These are phyloP conservation scores for Xenopus tropicalis DNA, from an alignment of 2,113 vertebrate genomes.

Conservation along the genomic window DNA sequence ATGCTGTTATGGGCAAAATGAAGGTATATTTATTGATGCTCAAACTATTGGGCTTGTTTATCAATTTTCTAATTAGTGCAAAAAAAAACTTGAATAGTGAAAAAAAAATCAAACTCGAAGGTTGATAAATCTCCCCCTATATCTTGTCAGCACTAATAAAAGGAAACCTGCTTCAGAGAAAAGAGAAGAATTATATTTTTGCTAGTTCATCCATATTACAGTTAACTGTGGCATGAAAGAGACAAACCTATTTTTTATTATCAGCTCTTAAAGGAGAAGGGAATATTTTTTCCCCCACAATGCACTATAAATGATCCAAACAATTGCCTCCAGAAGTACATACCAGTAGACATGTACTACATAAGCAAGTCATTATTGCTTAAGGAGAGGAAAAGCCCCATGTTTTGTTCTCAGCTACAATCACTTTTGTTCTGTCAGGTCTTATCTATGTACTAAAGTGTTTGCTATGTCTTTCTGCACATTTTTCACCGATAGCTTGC, in stretches of 20 bases:
- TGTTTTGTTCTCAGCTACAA: not conserved
- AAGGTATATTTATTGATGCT: no score
- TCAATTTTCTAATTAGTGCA: no score
- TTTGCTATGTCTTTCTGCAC: slow-evolving; percentile 50
- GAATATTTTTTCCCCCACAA: not conserved
- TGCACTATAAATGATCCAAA: not conserved
- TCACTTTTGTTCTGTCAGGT: not conserved
- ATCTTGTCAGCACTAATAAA: no score
- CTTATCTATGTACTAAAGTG: not conserved
- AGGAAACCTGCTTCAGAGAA: no score
- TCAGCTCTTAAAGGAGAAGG: no score
- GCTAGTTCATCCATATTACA: not conserved
- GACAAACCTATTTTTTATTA: not conserved
- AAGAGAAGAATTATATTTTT: no score
- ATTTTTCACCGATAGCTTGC: slow-evolving; percentile 67
- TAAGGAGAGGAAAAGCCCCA: not conserved
- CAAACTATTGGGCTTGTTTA: no score
- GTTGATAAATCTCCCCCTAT: no score
- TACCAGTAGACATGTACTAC: not conserved
- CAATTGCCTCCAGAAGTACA: not conserved
- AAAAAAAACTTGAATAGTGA: no score
- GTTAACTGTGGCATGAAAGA: not conserved
- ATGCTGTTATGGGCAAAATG: no score
- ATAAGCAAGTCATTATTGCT: not conserved
- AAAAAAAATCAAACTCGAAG: no score